Conservation (phyloP, 2,797 vertebrate species). For the Alectoris magna region DNA sequence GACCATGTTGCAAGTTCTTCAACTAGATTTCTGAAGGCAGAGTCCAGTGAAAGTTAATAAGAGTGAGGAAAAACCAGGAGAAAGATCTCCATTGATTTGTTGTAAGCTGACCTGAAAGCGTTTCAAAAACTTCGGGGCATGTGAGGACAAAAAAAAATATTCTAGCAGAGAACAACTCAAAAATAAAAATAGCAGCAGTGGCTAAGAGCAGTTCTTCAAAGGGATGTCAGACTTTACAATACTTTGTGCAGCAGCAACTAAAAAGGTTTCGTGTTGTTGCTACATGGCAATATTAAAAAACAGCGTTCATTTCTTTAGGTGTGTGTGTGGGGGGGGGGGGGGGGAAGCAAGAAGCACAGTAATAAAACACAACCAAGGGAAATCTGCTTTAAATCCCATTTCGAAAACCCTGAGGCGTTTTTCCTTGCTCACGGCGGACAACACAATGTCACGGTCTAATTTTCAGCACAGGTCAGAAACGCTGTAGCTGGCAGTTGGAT, state of each 20-base stretch:
- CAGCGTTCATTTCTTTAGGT: background rate
- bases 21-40: background rate
- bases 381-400: slow-evolving; percentile 4
- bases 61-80: background rate
- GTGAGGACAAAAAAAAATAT: slow-evolving; percentile 6
- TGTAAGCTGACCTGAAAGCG: slow-evolving; percentile 21
- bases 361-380: background rate
- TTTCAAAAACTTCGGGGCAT: slow-evolving; percentile 15
- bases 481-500: fast-evolving
- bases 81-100: slow-evolving; percentile 38
- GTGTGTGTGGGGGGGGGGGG: too few species aligned
- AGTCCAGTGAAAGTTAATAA: slow-evolving; percentile 20
- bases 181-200: slow-evolving; percentile 67
- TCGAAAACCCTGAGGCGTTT: background rate
- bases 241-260: slow-evolving; percentile 7
- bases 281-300: background rate
- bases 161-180: slow-evolving; percentile 24
- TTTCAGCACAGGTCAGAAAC: background rate
- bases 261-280: background rate
- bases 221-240: slow-evolving; percentile 56
- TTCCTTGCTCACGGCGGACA: background rate
- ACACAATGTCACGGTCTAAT: background rate
- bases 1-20: background rate
- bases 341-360: background rate
- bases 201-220: slow-evolving; percentile 67